Conservation (phyloP, 2,797 vertebrate genomes). For the Bovichtus variegatus region DNA sequence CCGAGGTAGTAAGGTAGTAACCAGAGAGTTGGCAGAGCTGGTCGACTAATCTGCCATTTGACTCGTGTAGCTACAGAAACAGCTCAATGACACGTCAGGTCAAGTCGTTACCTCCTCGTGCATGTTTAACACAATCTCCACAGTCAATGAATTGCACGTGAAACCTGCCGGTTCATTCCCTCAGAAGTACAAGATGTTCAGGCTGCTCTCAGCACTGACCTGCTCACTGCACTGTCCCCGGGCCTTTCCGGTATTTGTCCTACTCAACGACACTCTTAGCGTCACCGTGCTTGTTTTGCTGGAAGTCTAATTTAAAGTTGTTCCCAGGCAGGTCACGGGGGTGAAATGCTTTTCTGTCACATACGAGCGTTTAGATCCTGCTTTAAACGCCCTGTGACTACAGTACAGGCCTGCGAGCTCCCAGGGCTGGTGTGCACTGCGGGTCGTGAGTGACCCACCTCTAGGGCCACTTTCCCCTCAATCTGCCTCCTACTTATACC, state of each 20-base stretch:
- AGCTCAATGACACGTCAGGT: fast-evolving
- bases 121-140: neutral
- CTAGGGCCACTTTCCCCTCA: neutral
- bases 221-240: neutral
- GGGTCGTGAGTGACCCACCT: neutral
- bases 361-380: fast-evolving
- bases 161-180: neutral
- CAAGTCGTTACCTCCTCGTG: fast-evolving
- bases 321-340: fast-evolving
- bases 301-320: fast-evolving
- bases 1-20: neutral
- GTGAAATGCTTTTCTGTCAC: neutral
- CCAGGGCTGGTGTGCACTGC: too few species aligned
- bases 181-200: slow-evolving; percentile 48
- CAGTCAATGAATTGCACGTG: fast-evolving
- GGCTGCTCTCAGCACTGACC: neutral
- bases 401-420: too few species aligned
- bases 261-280: fast-evolving
- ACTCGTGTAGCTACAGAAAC: neutral
- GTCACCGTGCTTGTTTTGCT: too few species aligned
- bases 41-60: neutral
- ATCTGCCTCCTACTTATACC: neutral
- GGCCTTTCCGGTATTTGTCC: fast-evolving
- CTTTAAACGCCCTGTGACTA: too few species aligned
- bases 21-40: neutral